Base-by-base conservation (phyloP, 1,140 invertebrate species). In the Drosophila mauritiana region DNA sequence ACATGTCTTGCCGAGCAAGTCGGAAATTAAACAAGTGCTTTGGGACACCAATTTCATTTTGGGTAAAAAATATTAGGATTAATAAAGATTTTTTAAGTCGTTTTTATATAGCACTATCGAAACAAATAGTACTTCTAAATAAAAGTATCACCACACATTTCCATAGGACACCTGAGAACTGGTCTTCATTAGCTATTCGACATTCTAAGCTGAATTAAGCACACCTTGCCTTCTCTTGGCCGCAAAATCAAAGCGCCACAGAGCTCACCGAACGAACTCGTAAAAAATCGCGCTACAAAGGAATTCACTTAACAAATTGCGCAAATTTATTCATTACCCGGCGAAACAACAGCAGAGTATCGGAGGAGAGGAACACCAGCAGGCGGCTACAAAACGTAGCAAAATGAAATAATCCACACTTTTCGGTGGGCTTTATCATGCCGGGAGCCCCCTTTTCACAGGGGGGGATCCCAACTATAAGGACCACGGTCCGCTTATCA, bases 231-330 rank as follows among this genome's bases (percentile, higher is more conserved):
- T 10, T 11, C 20, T 27, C 12, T 31, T 67, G 4, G 6, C 8
- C 43, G 40, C 49, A 58, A 39, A 58, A 54, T 63, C 59, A 65
- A 86, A 82, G 83, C 83, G 82, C 82, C 64, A 72, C 52, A 57
- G 36, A 57, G 43, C 15, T 11, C 25, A 17, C 49, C 64, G 62
- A 86, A 78, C 61, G 79, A 73, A 86, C 84, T 86, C 70, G 83
- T 83, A 79, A 86, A 88, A 88, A 86, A 83, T 88, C 84, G 84
- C 75, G 79, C 84, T 89, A 89, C 84, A 88, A 89, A 89, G 80
- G 85, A 89, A 89, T 89, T 89, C 84, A 89, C 84, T 89, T 89
- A 89, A 89, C 84, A 89, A 89, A 89, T 89, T 89, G 84, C 85
- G 77, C 84, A 89, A 89, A 89, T 89, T 89, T 89, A 89, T 89